These are phyloP conservation scores for Peromyscus polionotus DNA, from an alignment of 2,113 vertebrate genomes.

Conservation along the genomic window DNA sequence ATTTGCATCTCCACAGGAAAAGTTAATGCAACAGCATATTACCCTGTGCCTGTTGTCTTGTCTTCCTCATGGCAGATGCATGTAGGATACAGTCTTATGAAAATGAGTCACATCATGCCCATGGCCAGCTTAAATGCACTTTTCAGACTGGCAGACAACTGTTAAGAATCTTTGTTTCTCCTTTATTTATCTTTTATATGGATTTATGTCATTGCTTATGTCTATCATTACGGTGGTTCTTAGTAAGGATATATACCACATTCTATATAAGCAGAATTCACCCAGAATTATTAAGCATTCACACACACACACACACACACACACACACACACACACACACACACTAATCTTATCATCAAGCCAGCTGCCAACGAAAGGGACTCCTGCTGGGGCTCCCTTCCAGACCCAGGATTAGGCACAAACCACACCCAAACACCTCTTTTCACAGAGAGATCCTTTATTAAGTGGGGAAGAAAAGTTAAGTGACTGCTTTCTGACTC, in stretches of 20 bases:
- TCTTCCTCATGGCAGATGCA: neutral
- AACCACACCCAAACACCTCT: too few relatives aligned
- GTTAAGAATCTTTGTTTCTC: neutral
- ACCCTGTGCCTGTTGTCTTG: neutral
- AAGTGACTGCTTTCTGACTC: too few relatives aligned
- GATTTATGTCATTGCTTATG: conserved; percentile 2
- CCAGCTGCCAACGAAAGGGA: neutral
- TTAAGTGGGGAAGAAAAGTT: too few relatives aligned
- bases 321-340: neutral
- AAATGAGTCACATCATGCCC: neutral
- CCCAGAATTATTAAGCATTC: neutral
- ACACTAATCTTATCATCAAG: neutral
- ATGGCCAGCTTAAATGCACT: neutral
- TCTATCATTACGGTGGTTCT: neutral
- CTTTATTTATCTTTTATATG: neutral
- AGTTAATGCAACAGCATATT: neutral
- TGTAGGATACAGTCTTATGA: neutral
- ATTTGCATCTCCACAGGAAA: neutral
- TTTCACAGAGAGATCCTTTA: too few relatives aligned
- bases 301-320: neutral
- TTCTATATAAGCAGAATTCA: conserved; percentile 1
- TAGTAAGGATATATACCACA: neutral
- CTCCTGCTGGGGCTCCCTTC: too few relatives aligned
- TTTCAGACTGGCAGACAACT: neutral
- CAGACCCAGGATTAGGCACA: too few relatives aligned